These are phyloP conservation scores for Zaprionus capensis DNA, from an alignment of 1,140 invertebrate genomes.

Conservation along the genomic window DNA sequence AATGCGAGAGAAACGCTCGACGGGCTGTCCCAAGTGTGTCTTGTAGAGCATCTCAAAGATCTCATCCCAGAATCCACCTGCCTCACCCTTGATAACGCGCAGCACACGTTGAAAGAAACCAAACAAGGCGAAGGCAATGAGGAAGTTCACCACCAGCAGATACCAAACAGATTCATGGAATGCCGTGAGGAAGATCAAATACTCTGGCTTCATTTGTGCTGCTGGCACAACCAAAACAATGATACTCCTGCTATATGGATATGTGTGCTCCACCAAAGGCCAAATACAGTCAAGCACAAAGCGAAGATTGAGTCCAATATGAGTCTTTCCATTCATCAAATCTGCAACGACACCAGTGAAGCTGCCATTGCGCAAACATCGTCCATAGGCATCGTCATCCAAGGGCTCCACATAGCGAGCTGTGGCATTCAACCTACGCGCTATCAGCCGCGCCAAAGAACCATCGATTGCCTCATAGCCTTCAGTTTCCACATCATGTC, in stretches of 20 bases:
- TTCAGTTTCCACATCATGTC: constrained; percentile 13
- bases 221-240: constrained; percentile 70
- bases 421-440: constrained; percentile 59
- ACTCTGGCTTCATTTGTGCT: constrained; percentile 64
- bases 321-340: constrained; percentile 48
- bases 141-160: constrained; percentile 53
- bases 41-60: constrained; percentile 67
- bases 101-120: constrained; percentile 47
- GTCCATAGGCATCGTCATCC: constrained; percentile 69
- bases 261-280: constrained; percentile 60
- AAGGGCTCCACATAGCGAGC: constrained; percentile 58
- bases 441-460: constrained; percentile 48
- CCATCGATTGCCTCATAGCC: constrained; percentile 68
- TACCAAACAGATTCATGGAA: constrained; percentile 66
- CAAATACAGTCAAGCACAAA: constrained; percentile 67
- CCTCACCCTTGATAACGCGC: constrained; percentile 24
- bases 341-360: constrained; percentile 64
- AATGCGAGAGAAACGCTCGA: constrained; percentile 42
- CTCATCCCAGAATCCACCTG: constrained; percentile 56
- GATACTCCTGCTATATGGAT: constrained; percentile 56
- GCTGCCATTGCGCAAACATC: constrained; percentile 58
- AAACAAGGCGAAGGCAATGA: constrained; percentile 57
- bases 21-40: constrained; percentile 70
- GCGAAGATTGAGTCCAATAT: constrained; percentile 67
- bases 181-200: constrained; percentile 67